phyloP scores from a whole-genome alignment of 92 coral and sea anemone species.

The Zoanthus sociatus region DNA sequence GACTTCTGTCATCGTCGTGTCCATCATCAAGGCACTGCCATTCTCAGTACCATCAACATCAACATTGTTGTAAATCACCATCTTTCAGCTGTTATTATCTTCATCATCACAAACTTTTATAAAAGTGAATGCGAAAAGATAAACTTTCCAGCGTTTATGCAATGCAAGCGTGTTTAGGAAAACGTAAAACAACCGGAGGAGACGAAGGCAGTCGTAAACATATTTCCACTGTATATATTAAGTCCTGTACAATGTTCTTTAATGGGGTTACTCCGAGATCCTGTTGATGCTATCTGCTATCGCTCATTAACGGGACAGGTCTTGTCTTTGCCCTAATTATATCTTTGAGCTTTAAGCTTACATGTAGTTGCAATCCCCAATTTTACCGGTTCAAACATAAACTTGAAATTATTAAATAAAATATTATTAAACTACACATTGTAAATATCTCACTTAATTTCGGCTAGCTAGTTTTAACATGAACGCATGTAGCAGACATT shows the following conservation, averaged over 20 bases:
- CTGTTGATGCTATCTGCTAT: background rate
- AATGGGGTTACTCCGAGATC: background rate
- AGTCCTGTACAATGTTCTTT: background rate
- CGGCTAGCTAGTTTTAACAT: background rate
- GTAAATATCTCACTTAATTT: background rate
- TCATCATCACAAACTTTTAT: background rate
- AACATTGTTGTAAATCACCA: background rate
- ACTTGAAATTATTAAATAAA: background rate
- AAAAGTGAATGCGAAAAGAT: background rate
- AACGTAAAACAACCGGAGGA: background rate
- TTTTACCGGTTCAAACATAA: background rate
- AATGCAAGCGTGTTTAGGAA: background rate
- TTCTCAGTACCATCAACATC: background rate
- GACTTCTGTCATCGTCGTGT: background rate
- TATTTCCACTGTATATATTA: background rate
- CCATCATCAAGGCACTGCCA: background rate
- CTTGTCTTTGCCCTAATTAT: background rate
- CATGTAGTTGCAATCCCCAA: background rate
- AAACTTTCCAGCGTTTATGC: background rate
- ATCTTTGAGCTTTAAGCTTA: background rate
- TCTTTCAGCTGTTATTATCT: background rate
- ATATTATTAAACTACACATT: background rate
- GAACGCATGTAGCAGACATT: conserved; percentile 1
- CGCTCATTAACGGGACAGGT: too few relatives aligned
- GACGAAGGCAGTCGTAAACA: background rate